Evolutionary conservation across 2,888 invertebrate genomes (phyloP), one percentile per base, ranked within the genome.

Genomic region (Ophioninae sp.): DNA sequence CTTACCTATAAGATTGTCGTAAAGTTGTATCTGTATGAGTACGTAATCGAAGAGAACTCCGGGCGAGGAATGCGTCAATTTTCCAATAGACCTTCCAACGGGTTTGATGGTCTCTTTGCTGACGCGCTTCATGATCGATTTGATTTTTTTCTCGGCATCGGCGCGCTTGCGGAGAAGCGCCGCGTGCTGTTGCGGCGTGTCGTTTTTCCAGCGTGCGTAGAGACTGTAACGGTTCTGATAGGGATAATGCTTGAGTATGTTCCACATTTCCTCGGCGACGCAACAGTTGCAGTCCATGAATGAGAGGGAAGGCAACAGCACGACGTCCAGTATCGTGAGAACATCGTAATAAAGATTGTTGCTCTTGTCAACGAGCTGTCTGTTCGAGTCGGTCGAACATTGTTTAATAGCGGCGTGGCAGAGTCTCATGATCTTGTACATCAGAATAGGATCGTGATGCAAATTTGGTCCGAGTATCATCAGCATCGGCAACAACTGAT

Each of bases 51-150:
- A 99, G 7, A 99, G 95, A 89, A 98, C 97, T 9, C 97, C 97
- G 0, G 99, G 99, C 64, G 98, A 97, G 72, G 97, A 98, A 92
- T 99, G 99, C 39, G 98, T 98, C 51, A 99, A 94, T 94, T 99
- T 99, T 17, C 99, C 99, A 86, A 99, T 97, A 69, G 97, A 96
- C 82, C 99, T 95, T 0, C 99, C 99, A 84, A 98, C 97, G 0
- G 97, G 98, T 93, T 99, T 99, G 7, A 99, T 98, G 90, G 99
- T 99, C 93, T 99, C 99, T 92, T 99, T 99, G 89, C 98, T 98
- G 58, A 98, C 98, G 85, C 97, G 96, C 93, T 99, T 99, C 98
- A 99, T 98, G 58, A 99, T 96, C 87, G 98, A 98, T 92, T 98
- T 98, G 69, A 99, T 97, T 90, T 97, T 96, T 90, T 98, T 98